Percentiles rank a stretch among this genome's conserved stretches.
Conservation (phyloP, 1,140 invertebrate species). For the Solenopsis fugax region DNA sequence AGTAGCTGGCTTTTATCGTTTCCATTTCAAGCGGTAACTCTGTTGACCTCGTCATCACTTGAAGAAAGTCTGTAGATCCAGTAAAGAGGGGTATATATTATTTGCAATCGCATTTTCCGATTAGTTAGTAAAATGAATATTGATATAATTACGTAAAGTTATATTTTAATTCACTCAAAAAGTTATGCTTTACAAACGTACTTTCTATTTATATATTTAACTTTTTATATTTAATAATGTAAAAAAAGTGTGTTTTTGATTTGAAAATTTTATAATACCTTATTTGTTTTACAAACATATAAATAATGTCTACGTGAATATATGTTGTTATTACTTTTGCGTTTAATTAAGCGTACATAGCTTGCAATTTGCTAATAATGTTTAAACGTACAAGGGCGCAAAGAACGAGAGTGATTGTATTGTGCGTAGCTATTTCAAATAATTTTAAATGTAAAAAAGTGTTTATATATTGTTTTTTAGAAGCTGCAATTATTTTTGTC, state of each 20-base stretch:
- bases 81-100: constrained; percentile 30
- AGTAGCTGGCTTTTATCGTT: constrained; percentile 60
- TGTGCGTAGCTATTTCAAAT: not conserved
- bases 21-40: constrained; percentile 53
- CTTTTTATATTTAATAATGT: not conserved
- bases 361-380: constrained; percentile 38
- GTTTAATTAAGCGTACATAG: constrained; percentile 21
- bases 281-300: constrained; percentile 8
- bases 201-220: constrained; percentile 20
- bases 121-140: constrained; percentile 8
- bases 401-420: constrained; percentile 8
- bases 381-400: not conserved
- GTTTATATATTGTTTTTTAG: not conserved
- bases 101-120: constrained; percentile 31
- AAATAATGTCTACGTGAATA: constrained; percentile 1
- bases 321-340: not conserved
- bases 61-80: constrained; percentile 37
- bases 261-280: not conserved
- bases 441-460: constrained; percentile 24
- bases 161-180: not conserved
- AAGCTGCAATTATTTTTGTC: not conserved
- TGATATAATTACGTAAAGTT: not conserved
- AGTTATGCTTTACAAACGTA: not conserved
- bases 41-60: constrained; percentile 51
- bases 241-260: not conserved